Conservation (phyloP, 1,140 invertebrate genomes). For the Drosophila tropicalis region DNA sequence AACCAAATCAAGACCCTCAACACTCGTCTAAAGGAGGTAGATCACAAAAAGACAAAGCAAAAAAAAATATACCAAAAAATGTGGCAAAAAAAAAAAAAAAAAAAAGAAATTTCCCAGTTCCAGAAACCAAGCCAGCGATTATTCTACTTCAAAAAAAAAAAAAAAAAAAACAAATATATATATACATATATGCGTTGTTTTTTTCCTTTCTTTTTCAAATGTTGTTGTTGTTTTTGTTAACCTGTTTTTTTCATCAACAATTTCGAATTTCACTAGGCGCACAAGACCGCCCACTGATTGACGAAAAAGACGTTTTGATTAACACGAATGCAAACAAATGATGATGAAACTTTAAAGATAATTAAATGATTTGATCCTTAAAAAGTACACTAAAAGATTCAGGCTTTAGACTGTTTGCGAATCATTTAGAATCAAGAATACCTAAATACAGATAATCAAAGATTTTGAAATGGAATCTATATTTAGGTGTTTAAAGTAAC, state of each 20-base stretch:
- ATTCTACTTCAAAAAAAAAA: neutral
- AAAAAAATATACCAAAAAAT: conserved; percentile 24
- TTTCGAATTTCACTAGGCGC: conserved; percentile 25
- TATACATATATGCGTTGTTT: conserved; percentile 16
- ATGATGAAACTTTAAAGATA: neutral
- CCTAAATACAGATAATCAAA: too few relatives aligned
- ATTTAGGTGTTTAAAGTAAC: too few relatives aligned
- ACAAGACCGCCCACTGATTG: conserved; percentile 30
- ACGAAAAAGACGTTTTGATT: conserved; percentile 7
- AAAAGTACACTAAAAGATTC: neutral
- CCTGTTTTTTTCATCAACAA: conserved; percentile 10
- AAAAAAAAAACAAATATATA: too few relatives aligned
- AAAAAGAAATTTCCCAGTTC: conserved; percentile 62
- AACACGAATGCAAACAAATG: conserved; percentile 16
- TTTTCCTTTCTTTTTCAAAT: conserved; percentile 36
- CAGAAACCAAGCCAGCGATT: conserved; percentile 36
- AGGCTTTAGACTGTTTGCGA: neutral
- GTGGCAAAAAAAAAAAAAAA: conserved; percentile 44
- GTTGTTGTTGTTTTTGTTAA: conserved; percentile 72
- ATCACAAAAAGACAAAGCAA: conserved; percentile 37
- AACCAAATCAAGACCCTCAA: conserved; percentile 99
- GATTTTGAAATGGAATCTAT: too few relatives aligned
- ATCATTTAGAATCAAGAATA: too few relatives aligned
- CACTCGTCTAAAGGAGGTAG: conserved; percentile 99
- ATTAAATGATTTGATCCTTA: neutral